These are phyloP conservation scores for Drosophila varians DNA, from an alignment of 1,140 invertebrate genomes.

Conservation along the genomic window DNA sequence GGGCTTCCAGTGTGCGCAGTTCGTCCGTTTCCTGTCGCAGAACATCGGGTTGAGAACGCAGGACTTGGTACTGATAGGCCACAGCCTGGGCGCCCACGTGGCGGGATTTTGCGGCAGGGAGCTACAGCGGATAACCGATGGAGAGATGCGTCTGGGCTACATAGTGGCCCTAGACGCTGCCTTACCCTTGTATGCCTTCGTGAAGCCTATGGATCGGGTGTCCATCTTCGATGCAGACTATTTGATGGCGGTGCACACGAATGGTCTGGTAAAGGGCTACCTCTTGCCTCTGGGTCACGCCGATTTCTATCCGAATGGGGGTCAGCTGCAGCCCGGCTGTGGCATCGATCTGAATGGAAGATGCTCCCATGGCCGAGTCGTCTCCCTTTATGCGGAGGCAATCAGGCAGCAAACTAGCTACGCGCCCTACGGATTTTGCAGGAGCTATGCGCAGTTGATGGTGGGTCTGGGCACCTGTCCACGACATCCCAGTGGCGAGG, in stretches of 20 bases:
- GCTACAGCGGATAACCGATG: constrained; percentile 26
- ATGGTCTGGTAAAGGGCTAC: constrained; percentile 84
- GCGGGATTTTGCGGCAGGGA: constrained; percentile 73
- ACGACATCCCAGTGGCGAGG: not conserved
- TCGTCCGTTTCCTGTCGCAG: constrained; percentile 41
- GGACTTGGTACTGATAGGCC: constrained; percentile 41
- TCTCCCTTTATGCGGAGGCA: constrained; percentile 81
- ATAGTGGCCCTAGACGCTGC: constrained; percentile 83
- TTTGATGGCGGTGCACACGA: constrained; percentile 88
- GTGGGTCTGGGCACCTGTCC: not conserved
- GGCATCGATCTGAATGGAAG: constrained; percentile 44
- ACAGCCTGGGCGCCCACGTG: constrained; percentile 83
- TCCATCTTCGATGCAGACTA: constrained; percentile 85
- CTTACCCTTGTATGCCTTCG: constrained; percentile 30
- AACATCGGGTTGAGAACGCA: constrained; percentile 20
- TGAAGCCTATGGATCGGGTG: constrained; percentile 73
- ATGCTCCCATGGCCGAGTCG: constrained; percentile 83
- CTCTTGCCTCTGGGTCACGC: constrained; percentile 84
- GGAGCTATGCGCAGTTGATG: constrained; percentile 7
- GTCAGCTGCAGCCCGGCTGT: constrained; percentile 84
- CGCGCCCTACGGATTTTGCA: constrained; percentile 18
- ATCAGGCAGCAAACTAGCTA: constrained; percentile 21
- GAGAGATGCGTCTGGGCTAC: constrained; percentile 39
- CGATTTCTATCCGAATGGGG: constrained; percentile 85
- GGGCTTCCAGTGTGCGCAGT: constrained; percentile 25